A percentile compares a stretch with the other conserved stretches of the same genome.
Conservation (phyloP, 1,140 invertebrate species). For the Solen grandis region DNA sequence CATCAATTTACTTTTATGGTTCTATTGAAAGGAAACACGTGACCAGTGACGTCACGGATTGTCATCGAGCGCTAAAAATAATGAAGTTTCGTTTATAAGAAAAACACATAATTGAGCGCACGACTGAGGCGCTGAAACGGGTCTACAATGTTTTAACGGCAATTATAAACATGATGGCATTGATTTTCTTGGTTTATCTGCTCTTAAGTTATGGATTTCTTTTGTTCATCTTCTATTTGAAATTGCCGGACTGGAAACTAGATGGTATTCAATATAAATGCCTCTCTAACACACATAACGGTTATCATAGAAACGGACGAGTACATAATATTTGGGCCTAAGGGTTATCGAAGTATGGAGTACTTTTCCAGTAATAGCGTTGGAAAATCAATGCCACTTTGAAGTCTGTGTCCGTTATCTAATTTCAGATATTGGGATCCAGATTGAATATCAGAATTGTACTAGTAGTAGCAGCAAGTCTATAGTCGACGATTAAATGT, state of each 20-base stretch:
- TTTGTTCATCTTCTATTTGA: constrained; percentile 3
- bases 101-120: constrained; percentile 52
- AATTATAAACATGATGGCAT: constrained; percentile 47
- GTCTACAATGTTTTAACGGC: constrained; percentile 10
- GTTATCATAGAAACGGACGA: constrained; percentile 38
- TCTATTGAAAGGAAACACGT: constrained; percentile 53
- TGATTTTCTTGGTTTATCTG: constrained; percentile 54
- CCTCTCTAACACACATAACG: constrained; percentile 6
- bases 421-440: constrained; percentile 44
- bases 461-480: too few relatives aligned
- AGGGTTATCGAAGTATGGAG: background rate
- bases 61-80: constrained; percentile 37
- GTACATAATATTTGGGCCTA: constrained; percentile 32
- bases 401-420: constrained; percentile 46
- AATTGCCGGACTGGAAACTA: constrained; percentile 43
- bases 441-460: background rate
- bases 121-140: constrained; percentile 37
- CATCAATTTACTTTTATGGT: constrained; percentile 51
- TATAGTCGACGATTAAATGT: too few relatives aligned
- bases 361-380: background rate
- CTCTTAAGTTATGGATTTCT: constrained; percentile 41
- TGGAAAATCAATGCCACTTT: constrained; percentile 43
- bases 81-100: constrained; percentile 52
- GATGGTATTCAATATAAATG: constrained; percentile 41
- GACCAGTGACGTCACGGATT: constrained; percentile 51